Evolutionary conservation across 37 sponge, comb jelly and placozoan species (phyloP).

Genomic region (Chondrilla cf. caribensis): DNA sequence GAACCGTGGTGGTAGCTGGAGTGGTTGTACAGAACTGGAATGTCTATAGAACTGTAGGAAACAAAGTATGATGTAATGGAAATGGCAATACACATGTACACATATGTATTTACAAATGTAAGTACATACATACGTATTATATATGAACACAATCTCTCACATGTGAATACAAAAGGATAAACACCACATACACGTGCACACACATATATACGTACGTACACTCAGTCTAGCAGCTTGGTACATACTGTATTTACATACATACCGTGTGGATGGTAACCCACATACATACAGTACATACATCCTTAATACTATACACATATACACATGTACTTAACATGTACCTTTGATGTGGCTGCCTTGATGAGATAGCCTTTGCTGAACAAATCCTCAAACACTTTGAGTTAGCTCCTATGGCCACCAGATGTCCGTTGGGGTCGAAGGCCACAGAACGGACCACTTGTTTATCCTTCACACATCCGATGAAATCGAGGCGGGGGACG

Average conservation of each 20-base stretch:
- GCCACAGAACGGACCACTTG: constrained; percentile 80
- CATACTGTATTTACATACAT: background rate
- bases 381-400: constrained; percentile 78
- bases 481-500: background rate
- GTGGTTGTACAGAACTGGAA: constrained; percentile 20
- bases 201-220: too few relatives aligned
- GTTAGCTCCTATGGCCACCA: constrained; percentile 91
- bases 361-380: constrained; percentile 38
- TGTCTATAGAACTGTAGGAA: background rate
- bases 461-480: background rate
- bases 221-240: too few relatives aligned
- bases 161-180: background rate
- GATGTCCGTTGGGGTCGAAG: constrained; percentile 54
- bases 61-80: too few relatives aligned
- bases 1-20: constrained; percentile 82
- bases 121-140: background rate
- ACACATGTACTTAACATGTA: background rate
- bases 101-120: background rate
- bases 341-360: background rate
- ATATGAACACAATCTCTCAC: background rate
- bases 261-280: background rate
- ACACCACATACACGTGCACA: background rate
- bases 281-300: background rate
- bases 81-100: background rate
- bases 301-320: background rate